These are phyloP conservation scores for Melolontha melolontha DNA, from an alignment of 2,888 invertebrate species.

Conservation along the genomic window DNA sequence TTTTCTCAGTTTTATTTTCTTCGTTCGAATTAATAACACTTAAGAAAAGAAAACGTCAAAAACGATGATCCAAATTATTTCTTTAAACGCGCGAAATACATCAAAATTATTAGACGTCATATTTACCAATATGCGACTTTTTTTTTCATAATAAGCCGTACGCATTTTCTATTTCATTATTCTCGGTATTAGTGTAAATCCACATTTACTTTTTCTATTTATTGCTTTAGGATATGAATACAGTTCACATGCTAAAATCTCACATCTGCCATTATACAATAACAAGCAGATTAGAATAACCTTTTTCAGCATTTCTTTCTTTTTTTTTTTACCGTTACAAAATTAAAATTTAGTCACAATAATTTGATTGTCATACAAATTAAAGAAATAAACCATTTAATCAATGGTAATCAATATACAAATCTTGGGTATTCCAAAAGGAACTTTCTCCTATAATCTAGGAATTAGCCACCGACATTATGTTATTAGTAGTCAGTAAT, in stretches of 20 bases:
- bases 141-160: constrained; percentile 28
- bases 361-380: too few relatives aligned
- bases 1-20: constrained; percentile 18
- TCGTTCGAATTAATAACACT: constrained; percentile 7
- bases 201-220: constrained; percentile 26
- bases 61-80: not conserved
- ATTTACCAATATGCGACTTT: constrained; percentile 22
- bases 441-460: too few relatives aligned
- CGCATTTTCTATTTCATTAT: constrained; percentile 11
- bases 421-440: too few relatives aligned
- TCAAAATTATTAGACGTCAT: constrained; percentile 31
- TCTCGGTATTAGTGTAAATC: not conserved
- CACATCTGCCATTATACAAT: not conserved
- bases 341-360: too few relatives aligned
- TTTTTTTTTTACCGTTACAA: not conserved
- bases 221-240: constrained; percentile 15
- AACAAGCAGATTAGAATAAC: not conserved
- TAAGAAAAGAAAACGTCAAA: constrained; percentile 1
- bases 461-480: too few relatives aligned
- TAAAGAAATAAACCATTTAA: too few relatives aligned
- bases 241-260: too few relatives aligned
- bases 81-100: constrained; percentile 16
- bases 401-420: too few relatives aligned
- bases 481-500: too few relatives aligned
- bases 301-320: constrained; percentile 2